Evolutionary conservation across 2,797 vertebrate genomes (phyloP).

Genomic region (Chiloscyllium punctatum): DNA sequence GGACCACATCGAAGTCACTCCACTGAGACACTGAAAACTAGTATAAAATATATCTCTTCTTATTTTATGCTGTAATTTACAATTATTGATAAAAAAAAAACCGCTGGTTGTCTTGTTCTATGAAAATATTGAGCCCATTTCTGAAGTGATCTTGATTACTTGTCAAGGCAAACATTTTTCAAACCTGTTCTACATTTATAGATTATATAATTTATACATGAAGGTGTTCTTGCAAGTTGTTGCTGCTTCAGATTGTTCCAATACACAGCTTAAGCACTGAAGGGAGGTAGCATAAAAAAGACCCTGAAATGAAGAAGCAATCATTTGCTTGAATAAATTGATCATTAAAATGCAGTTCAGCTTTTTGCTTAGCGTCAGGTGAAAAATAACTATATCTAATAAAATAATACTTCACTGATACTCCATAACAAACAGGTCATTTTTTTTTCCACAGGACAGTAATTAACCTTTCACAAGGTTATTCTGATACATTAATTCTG

Average conservation of each 20-base stretch:
- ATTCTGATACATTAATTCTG: neutral
- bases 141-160: slow-evolving; percentile 7
- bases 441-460: neutral
- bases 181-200: neutral
- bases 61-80: neutral
- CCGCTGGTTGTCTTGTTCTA: neutral
- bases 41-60: neutral
- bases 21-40: neutral
- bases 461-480: neutral
- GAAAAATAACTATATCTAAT: neutral
- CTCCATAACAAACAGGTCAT: neutral
- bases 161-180: neutral
- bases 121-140: neutral
- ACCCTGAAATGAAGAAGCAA: neutral
- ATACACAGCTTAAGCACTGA: neutral
- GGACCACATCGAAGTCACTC: neutral
- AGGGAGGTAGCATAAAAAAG: neutral
- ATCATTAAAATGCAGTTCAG: neutral
- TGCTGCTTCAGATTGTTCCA: neutral
- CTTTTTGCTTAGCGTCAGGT: neutral
- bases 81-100: neutral
- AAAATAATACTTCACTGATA: neutral
- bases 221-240: no score
- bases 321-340: neutral
- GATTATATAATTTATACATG: neutral